Conservation (phyloP, 2,113 vertebrate species). For the Pseudonaja textilis region DNA sequence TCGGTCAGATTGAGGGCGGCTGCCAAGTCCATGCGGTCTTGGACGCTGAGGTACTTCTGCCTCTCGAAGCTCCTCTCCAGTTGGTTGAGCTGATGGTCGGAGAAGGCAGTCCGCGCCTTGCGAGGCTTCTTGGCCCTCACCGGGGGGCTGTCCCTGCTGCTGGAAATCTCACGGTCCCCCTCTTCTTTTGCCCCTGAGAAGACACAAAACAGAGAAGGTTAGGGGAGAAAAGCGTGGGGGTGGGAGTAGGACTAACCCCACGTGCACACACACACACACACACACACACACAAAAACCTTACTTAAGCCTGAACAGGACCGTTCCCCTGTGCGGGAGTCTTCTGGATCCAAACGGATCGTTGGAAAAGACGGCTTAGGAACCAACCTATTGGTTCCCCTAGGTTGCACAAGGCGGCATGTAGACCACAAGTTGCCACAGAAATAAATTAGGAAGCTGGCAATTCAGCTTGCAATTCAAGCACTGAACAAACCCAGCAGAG, state of each 20-base stretch:
- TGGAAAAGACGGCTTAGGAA: background rate
- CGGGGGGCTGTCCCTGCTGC: slow-evolving; percentile 94
- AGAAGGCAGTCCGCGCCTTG: slow-evolving; percentile 95
- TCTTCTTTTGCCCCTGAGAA: slow-evolving; percentile 89
- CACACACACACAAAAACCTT: background rate
- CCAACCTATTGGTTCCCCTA: too few species aligned
- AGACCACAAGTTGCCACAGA: background rate
- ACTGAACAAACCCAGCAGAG: background rate
- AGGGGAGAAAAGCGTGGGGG: background rate
- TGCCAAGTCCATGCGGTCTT: slow-evolving; percentile 98
- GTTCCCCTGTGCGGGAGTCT: background rate
- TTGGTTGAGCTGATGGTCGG: slow-evolving; percentile 97
- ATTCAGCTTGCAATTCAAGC: too few species aligned
- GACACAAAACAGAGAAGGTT: slow-evolving; percentile 31
- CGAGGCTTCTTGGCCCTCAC: slow-evolving; percentile 94
- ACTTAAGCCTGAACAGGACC: background rate
- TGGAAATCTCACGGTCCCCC: slow-evolving; percentile 93
- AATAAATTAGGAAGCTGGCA: background rate
- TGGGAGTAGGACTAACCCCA: background rate
- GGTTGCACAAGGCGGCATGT: background rate
- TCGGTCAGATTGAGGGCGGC: slow-evolving; percentile 94
- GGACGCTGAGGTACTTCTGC: slow-evolving; percentile 97
- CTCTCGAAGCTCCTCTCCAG: slow-evolving; percentile 96
- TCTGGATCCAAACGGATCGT: background rate
- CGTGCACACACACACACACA: background rate